Evolutionary conservation across 1,140 invertebrate genomes (phyloP).

Genomic region (Marisa cornuarietis): DNA sequence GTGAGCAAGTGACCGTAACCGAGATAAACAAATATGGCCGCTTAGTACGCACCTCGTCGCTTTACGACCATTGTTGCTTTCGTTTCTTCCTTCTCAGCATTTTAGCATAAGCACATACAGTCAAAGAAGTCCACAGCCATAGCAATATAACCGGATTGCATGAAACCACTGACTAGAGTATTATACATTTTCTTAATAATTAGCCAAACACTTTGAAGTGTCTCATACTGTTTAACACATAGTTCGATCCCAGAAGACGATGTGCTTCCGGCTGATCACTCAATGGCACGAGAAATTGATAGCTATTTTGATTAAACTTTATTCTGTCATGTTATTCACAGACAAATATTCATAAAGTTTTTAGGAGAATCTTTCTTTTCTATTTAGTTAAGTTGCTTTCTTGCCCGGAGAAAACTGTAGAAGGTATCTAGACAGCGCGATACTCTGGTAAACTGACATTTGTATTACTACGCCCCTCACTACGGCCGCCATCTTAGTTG

Average conservation of each 20-base stretch:
- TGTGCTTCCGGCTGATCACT: too few species aligned
- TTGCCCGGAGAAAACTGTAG: too few species aligned
- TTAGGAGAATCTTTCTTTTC: too few species aligned
- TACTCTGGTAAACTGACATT: neutral
- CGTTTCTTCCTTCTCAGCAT: slow-evolving; percentile 23
- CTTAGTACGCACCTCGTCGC: slow-evolving; percentile 52
- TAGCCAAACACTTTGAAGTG: too few species aligned
- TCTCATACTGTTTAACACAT: too few species aligned
- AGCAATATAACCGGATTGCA: slow-evolving; percentile 2
- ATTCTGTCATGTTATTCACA: too few species aligned
- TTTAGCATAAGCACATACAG: neutral
- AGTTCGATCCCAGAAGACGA: too few species aligned
- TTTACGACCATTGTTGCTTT: slow-evolving; percentile 58
- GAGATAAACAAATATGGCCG: slow-evolving; percentile 35
- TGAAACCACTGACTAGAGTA: neutral
- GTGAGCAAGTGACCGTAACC: slow-evolving; percentile 12
- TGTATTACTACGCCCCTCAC: slow-evolving; percentile 53
- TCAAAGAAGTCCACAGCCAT: slow-evolving; percentile 5
- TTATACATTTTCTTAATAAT: neutral
- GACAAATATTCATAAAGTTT: too few species aligned
- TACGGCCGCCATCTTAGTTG: slow-evolving; percentile 60
- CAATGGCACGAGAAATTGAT: too few species aligned
- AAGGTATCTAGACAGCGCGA: neutral
- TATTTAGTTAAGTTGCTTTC: too few species aligned
- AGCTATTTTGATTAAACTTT: too few species aligned